Conservation (phyloP, 2,888 invertebrate species). For the Dione juno region DNA sequence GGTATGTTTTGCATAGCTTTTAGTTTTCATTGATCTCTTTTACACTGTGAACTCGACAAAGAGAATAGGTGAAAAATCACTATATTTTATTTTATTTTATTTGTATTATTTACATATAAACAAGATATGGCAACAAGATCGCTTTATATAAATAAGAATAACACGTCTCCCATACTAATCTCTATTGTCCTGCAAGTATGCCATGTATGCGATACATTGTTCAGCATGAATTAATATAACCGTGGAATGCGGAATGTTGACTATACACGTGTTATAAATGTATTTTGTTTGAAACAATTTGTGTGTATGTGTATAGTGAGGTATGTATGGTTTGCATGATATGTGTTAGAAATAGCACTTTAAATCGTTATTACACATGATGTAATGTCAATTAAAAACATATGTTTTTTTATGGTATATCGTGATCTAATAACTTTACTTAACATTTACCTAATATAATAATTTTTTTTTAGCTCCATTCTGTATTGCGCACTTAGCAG, state of each 20-base stretch:
- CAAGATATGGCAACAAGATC: neutral
- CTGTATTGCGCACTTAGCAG: too few species aligned
- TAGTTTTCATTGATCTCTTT: too few species aligned
- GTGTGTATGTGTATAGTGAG: neutral
- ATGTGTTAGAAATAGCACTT: slow-evolving; percentile 7
- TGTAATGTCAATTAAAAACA: neutral
- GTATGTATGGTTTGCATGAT: neutral
- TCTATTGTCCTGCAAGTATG: slow-evolving; percentile 47
- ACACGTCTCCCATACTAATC: slow-evolving; percentile 40
- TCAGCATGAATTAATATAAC: slow-evolving; percentile 40
- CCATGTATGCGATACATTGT: slow-evolving; percentile 40
- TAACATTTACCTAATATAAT: too few species aligned
- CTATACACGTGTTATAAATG: slow-evolving; percentile 30
- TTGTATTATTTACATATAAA: too few species aligned
- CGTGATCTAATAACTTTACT: too few species aligned
- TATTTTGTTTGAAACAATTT: slow-evolving; percentile 9
- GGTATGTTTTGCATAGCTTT: too few species aligned
- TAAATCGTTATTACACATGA: neutral
- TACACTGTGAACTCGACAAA: too few species aligned
- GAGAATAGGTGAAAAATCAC: too few species aligned
- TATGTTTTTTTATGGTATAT: too few species aligned
- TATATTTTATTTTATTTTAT: too few species aligned
- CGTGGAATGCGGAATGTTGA: slow-evolving; percentile 39
- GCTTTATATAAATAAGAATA: slow-evolving; percentile 14
- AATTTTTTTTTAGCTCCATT: too few species aligned